These are phyloP conservation scores for Aselliscus stoliczkanus DNA, from an alignment of 2,797 vertebrate genomes.

Conservation along the genomic window DNA sequence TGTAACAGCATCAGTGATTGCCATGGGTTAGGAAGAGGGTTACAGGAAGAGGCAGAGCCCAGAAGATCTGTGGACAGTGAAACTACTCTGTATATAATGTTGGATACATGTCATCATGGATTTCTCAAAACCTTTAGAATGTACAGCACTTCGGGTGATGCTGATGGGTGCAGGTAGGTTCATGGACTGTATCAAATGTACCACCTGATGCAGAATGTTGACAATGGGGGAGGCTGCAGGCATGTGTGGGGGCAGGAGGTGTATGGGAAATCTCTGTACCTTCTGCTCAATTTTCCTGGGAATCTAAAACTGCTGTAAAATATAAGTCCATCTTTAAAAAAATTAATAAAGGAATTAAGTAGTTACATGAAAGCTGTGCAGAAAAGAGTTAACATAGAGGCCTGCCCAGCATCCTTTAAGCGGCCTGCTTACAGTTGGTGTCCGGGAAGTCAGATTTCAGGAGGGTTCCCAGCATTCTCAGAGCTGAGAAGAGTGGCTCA, in stretches of 20 bases:
- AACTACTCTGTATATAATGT: not conserved
- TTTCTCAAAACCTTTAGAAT: not conserved
- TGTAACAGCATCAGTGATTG: not conserved
- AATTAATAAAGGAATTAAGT: not conserved
- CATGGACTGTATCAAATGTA: not conserved
- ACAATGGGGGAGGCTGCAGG: not conserved
- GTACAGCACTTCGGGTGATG: not conserved
- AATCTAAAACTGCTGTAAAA: not conserved
- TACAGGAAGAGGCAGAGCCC: not conserved
- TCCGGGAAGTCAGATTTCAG: not conserved
- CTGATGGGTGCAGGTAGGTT: not conserved
- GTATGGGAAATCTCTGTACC: not conserved
- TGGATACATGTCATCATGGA: not conserved
- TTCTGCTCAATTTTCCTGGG: not conserved
- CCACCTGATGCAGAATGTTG: not conserved
- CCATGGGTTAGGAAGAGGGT: not conserved
- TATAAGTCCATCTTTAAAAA: not conserved
- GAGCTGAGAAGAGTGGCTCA: not conserved
- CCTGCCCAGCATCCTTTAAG: not conserved
- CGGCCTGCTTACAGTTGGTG: not conserved
- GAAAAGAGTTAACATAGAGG: not conserved
- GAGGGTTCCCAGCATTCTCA: not conserved
- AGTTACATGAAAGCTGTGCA: not conserved
- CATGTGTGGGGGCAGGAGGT: not conserved
- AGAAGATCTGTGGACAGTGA: not conserved